Evolutionary conservation across 2,888 invertebrate species (phyloP).

Genomic region (Drosophila parthenogenetica): DNA sequence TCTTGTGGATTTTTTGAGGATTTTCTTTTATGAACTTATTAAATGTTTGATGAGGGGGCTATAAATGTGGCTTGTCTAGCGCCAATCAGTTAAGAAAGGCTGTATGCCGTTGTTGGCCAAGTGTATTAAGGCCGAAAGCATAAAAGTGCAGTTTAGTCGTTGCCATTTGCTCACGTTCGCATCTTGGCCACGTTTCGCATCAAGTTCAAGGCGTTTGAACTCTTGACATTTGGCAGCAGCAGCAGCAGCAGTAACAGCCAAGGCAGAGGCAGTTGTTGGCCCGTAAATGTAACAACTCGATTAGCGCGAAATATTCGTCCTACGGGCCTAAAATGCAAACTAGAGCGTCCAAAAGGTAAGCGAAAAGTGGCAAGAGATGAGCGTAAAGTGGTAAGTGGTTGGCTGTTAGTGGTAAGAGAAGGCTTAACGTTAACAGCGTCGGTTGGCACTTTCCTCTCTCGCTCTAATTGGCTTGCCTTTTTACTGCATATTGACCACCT

Average conservation of each 20-base stretch:
- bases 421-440: conserved; percentile 48
- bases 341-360: conserved; percentile 62
- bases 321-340: conserved; percentile 54
- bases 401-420: conserved; percentile 6
- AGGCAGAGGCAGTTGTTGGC: conserved; percentile 46
- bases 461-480: conserved; percentile 69
- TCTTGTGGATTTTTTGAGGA: not conserved
- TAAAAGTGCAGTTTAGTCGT: conserved; percentile 55
- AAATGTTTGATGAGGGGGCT: conserved; percentile 5
- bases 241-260: conserved; percentile 36
- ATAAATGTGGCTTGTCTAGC: conserved; percentile 10
- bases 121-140: conserved; percentile 49
- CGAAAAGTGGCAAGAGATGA: not conserved
- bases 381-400: not conserved
- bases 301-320: conserved; percentile 74
- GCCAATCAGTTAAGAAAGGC: conserved; percentile 17
- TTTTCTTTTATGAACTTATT: conserved; percentile 12
- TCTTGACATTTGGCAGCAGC: conserved; percentile 76
- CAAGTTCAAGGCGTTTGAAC: conserved; percentile 80
- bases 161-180: conserved; percentile 69
- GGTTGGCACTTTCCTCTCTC: conserved; percentile 58
- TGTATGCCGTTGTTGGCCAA: conserved; percentile 15
- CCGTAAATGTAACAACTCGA: conserved; percentile 80
- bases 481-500: conserved; percentile 70
- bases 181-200: conserved; percentile 75